Evolutionary conservation across 2,888 invertebrate species (phyloP).

Genomic region (Erebia aethiops): DNA sequence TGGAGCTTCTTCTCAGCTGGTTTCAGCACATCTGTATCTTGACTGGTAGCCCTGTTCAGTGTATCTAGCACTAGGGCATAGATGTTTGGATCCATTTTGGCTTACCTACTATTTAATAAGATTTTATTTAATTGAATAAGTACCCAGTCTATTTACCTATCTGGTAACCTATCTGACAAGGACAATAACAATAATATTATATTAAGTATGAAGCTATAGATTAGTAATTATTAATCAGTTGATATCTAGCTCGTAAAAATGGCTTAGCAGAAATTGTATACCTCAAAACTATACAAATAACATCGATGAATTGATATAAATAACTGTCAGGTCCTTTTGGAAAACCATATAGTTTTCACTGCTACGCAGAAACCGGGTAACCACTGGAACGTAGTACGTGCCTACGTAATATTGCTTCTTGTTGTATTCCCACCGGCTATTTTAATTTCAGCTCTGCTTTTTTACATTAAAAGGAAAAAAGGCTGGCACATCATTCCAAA

Average conservation of each 20-base stretch:
- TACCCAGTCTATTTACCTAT: no score
- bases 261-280: no score
- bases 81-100: slow-evolving; percentile 81
- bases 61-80: slow-evolving; percentile 87
- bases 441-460: background rate
- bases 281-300: no score
- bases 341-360: background rate
- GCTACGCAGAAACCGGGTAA: background rate
- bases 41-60: slow-evolving; percentile 92
- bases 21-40: slow-evolving; percentile 91
- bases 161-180: no score
- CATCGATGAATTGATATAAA: background rate
- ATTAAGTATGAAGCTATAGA: background rate
- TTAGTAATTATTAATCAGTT: background rate
- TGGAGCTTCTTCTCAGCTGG: slow-evolving; percentile 93
- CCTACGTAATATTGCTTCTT: background rate
- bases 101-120: slow-evolving; percentile 25
- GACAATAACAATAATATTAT: no score
- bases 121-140: background rate
- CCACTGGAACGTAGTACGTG: background rate
- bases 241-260: background rate
- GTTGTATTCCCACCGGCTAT: background rate
- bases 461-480: background rate
- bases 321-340: background rate
- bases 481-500: background rate